Base-by-base conservation (phyloP, 2,888 invertebrate species). In the Scaptomyza flava region DNA sequence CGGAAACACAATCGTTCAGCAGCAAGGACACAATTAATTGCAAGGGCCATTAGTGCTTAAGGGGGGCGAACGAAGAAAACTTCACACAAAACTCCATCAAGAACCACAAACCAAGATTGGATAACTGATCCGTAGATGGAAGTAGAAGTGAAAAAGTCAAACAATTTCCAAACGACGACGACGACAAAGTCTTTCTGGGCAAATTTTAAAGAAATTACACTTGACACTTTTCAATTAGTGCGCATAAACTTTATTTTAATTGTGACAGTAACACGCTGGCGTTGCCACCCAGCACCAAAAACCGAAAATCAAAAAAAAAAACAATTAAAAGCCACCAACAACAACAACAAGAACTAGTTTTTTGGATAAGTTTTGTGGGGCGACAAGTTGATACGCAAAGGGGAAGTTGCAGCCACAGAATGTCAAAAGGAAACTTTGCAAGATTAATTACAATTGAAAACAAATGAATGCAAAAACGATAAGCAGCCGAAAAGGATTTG, bases 391-490 rank as follows among this genome's bases (percentile, higher is more conserved):
- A 65, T 58, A 66, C 54, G 68, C 77, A 77, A 80, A 68, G 23
- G 23, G 5, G 27, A 57, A 60, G 51, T 64, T 75, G 48, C 41
- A 78, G 85, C 89, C 86, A 73, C 89, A 89, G 81, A 86, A 79
- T 77, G 82, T 77, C 85, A 89, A 79, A 87, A 81, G 81, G 68
- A 79, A 86, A 89, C 76, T 87, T 89, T 89, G 68, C 72, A 89
- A 87, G 87, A 87, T 87, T 87, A 87, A 87, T 87, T 87, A 87
- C 87, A 87, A 89, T 89, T 84, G 85, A 84, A 89, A 87, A 87
- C 87, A 87, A 89, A 87, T 87, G 89, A 87, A 87, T 89, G 87
- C 89, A 87, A 81, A 86, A 84, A 89, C 89, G 87, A 87, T 89
- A 89, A 87, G 85, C 89, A 87, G 89, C 79, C 7, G 8, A 41